Conservation (phyloP, 2,797 vertebrate genomes). For the Scomberomorus guttatus region DNA sequence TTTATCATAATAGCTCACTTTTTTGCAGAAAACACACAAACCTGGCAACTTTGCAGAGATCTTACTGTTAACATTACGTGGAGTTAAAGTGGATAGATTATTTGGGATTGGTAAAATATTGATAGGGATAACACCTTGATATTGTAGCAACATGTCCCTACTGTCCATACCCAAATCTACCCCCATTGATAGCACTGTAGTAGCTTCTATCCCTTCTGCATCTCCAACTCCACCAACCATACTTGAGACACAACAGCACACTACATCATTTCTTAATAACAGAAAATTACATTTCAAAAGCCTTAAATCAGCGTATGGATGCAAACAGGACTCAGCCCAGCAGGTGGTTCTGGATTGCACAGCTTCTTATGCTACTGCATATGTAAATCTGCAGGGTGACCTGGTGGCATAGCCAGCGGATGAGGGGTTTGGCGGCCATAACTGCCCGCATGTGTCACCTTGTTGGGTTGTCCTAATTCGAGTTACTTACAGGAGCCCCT, state of each 20-base stretch:
- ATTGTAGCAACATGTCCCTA: too few relatives aligned
- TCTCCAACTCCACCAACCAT: constrained; percentile 48
- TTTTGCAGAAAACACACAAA: too few relatives aligned
- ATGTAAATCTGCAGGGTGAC: constrained; percentile 49
- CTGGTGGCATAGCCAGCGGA: constrained; percentile 17
- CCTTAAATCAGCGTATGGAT: constrained; percentile 62
- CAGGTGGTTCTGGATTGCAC: constrained; percentile 52
- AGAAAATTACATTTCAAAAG: constrained; percentile 66
- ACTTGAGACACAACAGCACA: constrained; percentile 57
- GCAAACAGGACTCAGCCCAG: constrained; percentile 58
- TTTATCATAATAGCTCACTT: too few relatives aligned
- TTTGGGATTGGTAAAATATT: too few relatives aligned
- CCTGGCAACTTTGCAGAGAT: too few relatives aligned
- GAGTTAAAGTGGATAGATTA: too few relatives aligned
- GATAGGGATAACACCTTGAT: too few relatives aligned
- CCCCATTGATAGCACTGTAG: background rate
- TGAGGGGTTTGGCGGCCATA: constrained; percentile 20
- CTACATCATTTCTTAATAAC: constrained; percentile 71
- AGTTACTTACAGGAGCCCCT: background rate
- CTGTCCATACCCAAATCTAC: too few relatives aligned
- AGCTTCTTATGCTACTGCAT: constrained; percentile 40
- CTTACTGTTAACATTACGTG: too few relatives aligned
- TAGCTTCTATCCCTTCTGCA: constrained; percentile 48
- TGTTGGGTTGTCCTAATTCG: constrained; percentile 1
- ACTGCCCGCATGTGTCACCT: constrained; percentile 9